Evolutionary conservation across 2,797 vertebrate species (phyloP).

Genomic region (Anabas testudineus): DNA sequence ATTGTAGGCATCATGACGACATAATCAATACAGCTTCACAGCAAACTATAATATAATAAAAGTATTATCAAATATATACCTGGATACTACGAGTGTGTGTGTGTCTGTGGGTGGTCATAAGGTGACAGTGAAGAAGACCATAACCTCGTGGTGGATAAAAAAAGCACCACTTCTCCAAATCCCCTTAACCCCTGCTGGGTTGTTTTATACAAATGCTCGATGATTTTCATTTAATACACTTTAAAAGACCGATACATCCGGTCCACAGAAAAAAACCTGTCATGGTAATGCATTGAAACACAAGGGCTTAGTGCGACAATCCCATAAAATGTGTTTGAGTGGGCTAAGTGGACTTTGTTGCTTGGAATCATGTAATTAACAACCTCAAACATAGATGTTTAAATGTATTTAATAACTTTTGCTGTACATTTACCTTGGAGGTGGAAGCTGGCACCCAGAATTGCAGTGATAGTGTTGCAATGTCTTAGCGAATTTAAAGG

Average conservation of each 20-base stretch:
- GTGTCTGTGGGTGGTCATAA: constrained; percentile 49
- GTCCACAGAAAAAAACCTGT: constrained; percentile 72
- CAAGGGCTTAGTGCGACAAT: constrained; percentile 77
- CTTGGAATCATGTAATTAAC: constrained; percentile 73
- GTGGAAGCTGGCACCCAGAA: background rate
- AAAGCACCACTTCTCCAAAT: constrained; percentile 84
- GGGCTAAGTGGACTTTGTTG: constrained; percentile 59
- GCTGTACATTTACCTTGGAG: background rate
- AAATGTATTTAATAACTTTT: constrained; percentile 16
- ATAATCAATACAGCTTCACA: constrained; percentile 6
- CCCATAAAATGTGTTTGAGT: constrained; percentile 69
- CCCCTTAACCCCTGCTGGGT: constrained; percentile 83
- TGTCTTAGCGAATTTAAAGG: too few relatives aligned
- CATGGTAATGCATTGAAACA: constrained; percentile 80
- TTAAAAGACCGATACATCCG: constrained; percentile 77
- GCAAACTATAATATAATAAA: background rate
- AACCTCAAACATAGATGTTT: too few relatives aligned
- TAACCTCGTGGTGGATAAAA: constrained; percentile 77
- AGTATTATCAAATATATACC: constrained; percentile 14
- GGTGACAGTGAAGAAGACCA: constrained; percentile 73
- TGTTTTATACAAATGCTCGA: constrained; percentile 77
- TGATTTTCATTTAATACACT: constrained; percentile 86
- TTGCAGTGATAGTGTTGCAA: too few relatives aligned
- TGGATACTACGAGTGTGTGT: background rate
- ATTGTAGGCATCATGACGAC: background rate